phyloP scores from a whole-genome alignment of 2,888 invertebrate genomes.

The Megastigmus dorsalis region DNA sequence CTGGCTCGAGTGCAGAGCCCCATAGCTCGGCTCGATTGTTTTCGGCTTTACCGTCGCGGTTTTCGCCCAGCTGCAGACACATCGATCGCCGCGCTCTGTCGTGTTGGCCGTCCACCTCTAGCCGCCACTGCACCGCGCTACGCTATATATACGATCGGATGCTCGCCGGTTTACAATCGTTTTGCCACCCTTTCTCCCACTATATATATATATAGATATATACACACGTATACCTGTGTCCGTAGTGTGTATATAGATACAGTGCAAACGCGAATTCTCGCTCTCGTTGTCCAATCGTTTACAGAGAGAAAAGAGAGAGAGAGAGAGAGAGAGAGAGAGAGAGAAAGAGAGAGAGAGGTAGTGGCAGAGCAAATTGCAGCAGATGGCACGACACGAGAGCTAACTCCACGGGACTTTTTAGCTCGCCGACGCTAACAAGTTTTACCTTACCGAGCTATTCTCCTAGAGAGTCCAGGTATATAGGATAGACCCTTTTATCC shows the following conservation, averaged over 20 bases:
- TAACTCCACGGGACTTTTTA: conserved; percentile 52
- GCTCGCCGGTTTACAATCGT: conserved; percentile 42
- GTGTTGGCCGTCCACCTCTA: no score
- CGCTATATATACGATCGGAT: no score
- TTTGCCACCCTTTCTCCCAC: conserved; percentile 37
- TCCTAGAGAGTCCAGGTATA: no score
- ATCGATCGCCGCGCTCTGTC: background rate
- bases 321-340: background rate
- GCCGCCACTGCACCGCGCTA: no score
- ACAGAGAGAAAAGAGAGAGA: conserved; percentile 11
- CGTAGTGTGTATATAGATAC: background rate
- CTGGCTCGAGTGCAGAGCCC: no score
- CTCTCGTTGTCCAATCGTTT: conserved; percentile 41
- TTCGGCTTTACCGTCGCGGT: conserved; percentile 40
- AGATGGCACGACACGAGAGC: conserved; percentile 51
- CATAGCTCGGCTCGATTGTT: conserved; percentile 39
- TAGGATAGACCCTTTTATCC: no score
- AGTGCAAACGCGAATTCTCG: conserved; percentile 5
- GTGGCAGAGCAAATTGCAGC: conserved; percentile 11
- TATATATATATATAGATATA: conserved; percentile 2
- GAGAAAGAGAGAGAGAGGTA: background rate
- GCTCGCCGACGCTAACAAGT: conserved; percentile 36
- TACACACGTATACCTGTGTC: background rate
- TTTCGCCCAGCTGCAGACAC: conserved; percentile 14
- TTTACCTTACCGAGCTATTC: conserved; percentile 11